Conservation (phyloP, 2,113 vertebrate species). For the Dromas ardeola region DNA sequence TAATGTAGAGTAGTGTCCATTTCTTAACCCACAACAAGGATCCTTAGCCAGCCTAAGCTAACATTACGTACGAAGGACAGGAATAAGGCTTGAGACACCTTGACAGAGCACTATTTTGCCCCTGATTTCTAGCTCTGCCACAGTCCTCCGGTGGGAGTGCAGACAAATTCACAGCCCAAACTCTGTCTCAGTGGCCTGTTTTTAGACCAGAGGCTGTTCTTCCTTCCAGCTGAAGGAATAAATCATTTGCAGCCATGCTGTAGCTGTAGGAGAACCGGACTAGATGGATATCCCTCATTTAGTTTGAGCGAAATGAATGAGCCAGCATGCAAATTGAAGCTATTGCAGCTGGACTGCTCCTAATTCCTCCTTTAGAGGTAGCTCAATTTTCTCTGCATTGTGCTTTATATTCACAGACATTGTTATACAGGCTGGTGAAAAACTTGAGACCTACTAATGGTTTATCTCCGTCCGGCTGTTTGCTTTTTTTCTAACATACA, state of each 20-base stretch:
- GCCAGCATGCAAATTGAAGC: not conserved
- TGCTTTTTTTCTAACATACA: not conserved
- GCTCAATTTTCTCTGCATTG: not conserved
- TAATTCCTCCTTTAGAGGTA: not conserved
- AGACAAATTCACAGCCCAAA: not conserved
- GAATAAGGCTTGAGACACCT: not conserved
- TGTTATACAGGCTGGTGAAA: not conserved
- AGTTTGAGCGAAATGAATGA: not conserved
- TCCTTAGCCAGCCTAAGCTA: not conserved
- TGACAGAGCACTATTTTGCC: not conserved
- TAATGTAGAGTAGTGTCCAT: not conserved
- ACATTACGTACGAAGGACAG: rapidly evolving
- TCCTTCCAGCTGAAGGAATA: not conserved
- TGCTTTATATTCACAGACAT: not conserved
- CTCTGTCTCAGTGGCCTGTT: not conserved
- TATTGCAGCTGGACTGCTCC: not conserved
- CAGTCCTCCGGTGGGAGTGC: not conserved
- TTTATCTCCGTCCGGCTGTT: not conserved
- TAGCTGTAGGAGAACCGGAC: not conserved
- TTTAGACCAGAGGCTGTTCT: not conserved
- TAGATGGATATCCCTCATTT: not conserved
- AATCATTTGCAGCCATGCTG: not conserved
- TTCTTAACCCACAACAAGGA: not conserved
- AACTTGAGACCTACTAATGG: not conserved
- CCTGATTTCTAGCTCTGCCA: not conserved